Evolutionary conservation across 1,140 invertebrate species (phyloP).

Genomic region (Maniola jurtina): DNA sequence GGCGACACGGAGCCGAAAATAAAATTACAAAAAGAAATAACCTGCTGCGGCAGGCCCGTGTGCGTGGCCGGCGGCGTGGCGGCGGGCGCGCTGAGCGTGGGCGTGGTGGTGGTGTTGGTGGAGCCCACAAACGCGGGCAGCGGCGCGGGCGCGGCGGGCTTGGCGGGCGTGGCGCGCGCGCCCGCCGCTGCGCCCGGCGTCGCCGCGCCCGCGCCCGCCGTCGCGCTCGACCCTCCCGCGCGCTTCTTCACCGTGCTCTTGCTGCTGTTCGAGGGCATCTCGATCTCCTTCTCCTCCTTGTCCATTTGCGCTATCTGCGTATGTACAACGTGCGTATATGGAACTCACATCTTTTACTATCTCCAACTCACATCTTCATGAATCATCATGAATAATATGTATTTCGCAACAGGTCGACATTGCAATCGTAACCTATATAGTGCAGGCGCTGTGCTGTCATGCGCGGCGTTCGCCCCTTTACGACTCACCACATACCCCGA

Average conservation of each 20-base stretch:
- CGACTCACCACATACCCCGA: no score
- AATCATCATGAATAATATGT: no score
- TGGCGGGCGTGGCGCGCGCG: constrained; percentile 51
- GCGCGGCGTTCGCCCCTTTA: no score
- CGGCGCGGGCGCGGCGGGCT: constrained; percentile 44
- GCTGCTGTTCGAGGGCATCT: constrained; percentile 85
- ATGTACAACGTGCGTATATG: neutral
- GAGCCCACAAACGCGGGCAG: constrained; percentile 69
- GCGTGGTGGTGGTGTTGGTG: constrained; percentile 80
- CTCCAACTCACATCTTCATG: no score
- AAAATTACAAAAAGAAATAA: constrained; percentile 19
- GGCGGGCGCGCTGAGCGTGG: constrained; percentile 47
- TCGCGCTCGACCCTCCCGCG: constrained; percentile 43
- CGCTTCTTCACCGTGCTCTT: constrained; percentile 83
- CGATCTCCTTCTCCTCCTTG: constrained; percentile 92
- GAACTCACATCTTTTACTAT: neutral
- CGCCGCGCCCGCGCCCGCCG: constrained; percentile 45
- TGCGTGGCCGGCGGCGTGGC: constrained; percentile 64
- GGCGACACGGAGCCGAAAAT: neutral
- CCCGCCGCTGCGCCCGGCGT: constrained; percentile 57
- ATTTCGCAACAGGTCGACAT: no score
- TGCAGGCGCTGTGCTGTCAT: no score
- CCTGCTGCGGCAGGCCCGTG: constrained; percentile 70
- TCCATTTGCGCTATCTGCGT: constrained; percentile 94
- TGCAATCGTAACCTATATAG: no score